These are phyloP conservation scores for Vulpes ferrilata DNA, from an alignment of 2,113 vertebrate genomes.

Conservation along the genomic window DNA sequence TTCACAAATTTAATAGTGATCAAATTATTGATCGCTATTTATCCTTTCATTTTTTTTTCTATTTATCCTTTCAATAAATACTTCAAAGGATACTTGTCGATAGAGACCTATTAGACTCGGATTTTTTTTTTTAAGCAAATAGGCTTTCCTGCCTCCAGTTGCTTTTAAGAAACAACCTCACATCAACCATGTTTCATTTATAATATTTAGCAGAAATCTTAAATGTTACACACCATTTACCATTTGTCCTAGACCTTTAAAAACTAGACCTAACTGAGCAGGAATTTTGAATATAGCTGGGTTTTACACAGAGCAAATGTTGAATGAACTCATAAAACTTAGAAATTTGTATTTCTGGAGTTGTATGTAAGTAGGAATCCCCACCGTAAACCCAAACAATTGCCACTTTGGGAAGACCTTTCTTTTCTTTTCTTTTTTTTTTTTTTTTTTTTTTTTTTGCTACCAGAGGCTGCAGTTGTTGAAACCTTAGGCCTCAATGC, in stretches of 20 bases:
- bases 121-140: background rate
- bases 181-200: constrained; percentile 20
- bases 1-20: constrained; percentile 13
- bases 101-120: background rate
- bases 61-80: background rate
- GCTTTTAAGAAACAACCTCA: background rate
- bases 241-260: background rate
- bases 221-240: background rate
- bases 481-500: background rate
- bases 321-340: background rate
- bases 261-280: constrained; percentile 20
- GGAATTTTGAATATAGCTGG: constrained; percentile 12
- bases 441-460: background rate
- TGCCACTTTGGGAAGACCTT: background rate
- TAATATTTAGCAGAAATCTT: constrained; percentile 48
- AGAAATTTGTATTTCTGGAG: background rate
- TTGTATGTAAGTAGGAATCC: background rate
- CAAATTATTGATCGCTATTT: too few relatives aligned
- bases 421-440: background rate
- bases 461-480: background rate
- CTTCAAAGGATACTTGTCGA: background rate
- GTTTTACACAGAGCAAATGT: background rate
- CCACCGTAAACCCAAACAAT: background rate
- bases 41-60: too few relatives aligned
- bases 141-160: background rate